Evolutionary conservation across 2,888 invertebrate genomes (phyloP).

Genomic region (Epinotia bilunana): DNA sequence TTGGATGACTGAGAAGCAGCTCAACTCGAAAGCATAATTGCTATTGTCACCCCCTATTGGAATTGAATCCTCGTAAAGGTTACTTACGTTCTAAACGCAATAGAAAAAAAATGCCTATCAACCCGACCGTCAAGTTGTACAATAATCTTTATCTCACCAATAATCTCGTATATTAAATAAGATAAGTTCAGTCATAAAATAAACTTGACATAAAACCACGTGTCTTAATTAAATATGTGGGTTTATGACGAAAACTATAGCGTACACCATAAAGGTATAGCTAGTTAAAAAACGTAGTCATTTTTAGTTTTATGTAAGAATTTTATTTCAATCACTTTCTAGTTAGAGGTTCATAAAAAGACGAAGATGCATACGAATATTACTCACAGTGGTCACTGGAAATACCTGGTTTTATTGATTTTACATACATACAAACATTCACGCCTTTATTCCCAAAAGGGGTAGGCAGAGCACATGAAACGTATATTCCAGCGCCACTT

Average conservation of each 20-base stretch:
- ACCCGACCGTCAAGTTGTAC: background rate
- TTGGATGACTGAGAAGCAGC: too few species aligned
- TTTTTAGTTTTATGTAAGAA: slow-evolving; percentile 6
- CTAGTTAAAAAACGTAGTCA: background rate
- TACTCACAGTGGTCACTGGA: background rate
- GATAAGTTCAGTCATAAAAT: slow-evolving; percentile 26
- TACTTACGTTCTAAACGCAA: too few species aligned
- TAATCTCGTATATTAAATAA: slow-evolving; percentile 17
- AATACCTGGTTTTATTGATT: background rate
- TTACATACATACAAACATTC: too few species aligned
- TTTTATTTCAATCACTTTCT: slow-evolving; percentile 18
- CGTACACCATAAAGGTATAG: slow-evolving; percentile 12
- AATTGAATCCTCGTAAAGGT: too few species aligned
- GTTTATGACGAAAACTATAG: slow-evolving; percentile 27
- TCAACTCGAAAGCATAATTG: too few species aligned
- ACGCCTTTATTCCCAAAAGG: too few species aligned
- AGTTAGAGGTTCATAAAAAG: slow-evolving; percentile 10
- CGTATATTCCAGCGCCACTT: too few species aligned
- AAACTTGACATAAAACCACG: slow-evolving; percentile 30
- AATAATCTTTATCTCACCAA: slow-evolving; percentile 7
- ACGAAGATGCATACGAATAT: slow-evolving; percentile 18
- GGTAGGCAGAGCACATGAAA: too few species aligned
- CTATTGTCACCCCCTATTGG: too few species aligned
- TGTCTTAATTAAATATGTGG: slow-evolving; percentile 22
- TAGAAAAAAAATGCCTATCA: background rate